Evolutionary conservation across 2,113 vertebrate genomes (phyloP), one percentile per base, ranked within the genome.

Genomic region (Ranitomeya variabilis): DNA sequence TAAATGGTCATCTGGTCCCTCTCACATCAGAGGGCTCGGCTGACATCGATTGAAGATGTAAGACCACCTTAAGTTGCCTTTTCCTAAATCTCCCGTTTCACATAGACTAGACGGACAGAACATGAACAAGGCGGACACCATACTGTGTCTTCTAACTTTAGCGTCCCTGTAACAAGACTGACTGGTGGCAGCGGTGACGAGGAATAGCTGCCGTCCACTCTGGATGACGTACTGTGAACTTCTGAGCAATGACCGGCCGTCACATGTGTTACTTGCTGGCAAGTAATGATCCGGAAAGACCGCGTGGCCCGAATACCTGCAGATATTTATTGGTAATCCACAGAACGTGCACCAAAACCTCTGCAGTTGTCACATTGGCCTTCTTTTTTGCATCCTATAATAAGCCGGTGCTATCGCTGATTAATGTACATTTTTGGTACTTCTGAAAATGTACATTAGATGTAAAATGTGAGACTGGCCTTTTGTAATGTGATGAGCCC

Each of bases 181-280:
- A 69, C 66, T 26, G 23, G 21, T 69, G 26, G 11, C 67, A 69
- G 67, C 12, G 66, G 66, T 13, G 66, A 69, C 23, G 1, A 69
- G 11, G 1, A 14, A 57, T 57, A 31, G 69, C 69, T 11, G 69
- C 10, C 12, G 51, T 21, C 51, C 19, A 51, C 45, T 21, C 37
- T 78, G 45, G 26, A n/a, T 52, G 52, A 52, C 18, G 55, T 54
- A 2, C 52, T 23, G 26, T 31, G 7, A 73, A 15, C 2, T 15
- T 73, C 37, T 79, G 14, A 60, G 7, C 62, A 45, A 37, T 9
- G 80, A 21, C 54, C 13, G 19, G 31, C 59, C 62, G 26, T 60
- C 23, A 60, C 60, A 9, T 12, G 8, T 31, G 12, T 51, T 82
- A 82, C 80, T 82, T 82, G 80, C 80, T 82, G 80, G 80, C 80